Percentiles rank a stretch among this genome's conserved stretches.
These are phyloP conservation scores for Ptychobarbus kaznakovi DNA, from an alignment of 2,797 vertebrate species.

Conservation along the genomic window DNA sequence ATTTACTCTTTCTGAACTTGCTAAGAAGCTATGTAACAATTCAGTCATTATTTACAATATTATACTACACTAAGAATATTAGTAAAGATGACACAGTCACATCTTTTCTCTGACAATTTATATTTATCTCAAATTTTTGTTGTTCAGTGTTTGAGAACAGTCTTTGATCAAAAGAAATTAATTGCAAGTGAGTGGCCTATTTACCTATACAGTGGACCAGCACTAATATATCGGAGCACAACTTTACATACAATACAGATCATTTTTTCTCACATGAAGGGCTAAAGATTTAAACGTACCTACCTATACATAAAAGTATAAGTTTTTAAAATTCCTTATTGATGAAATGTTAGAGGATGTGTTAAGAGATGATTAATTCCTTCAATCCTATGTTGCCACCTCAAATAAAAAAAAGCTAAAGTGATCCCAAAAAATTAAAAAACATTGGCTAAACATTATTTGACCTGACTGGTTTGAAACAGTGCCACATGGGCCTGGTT, in stretches of 20 bases:
- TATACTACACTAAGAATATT: background rate
- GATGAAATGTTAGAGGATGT: conserved; percentile 18
- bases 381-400: background rate
- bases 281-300: conserved; percentile 8
- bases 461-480: conserved; percentile 25
- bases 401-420: background rate
- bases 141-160: background rate
- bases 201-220: conserved; percentile 14
- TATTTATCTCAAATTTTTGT: background rate
- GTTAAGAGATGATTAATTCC: background rate
- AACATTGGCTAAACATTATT: background rate
- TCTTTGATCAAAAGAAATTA: background rate
- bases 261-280: conserved; percentile 6
- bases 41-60: conserved; percentile 30
- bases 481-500: background rate
- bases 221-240: conserved; percentile 17
- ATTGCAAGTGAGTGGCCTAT: background rate
- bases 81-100: conserved; percentile 12
- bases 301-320: conserved; percentile 8
- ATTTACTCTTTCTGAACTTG: conserved; percentile 20
- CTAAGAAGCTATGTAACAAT: conserved; percentile 1
- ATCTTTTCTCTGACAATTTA: conserved; percentile 11
- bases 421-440: background rate
- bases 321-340: background rate
- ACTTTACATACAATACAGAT: conserved; percentile 20